Evolutionary conservation across 1,140 invertebrate genomes (phyloP).

Genomic region (Delia radicum): DNA sequence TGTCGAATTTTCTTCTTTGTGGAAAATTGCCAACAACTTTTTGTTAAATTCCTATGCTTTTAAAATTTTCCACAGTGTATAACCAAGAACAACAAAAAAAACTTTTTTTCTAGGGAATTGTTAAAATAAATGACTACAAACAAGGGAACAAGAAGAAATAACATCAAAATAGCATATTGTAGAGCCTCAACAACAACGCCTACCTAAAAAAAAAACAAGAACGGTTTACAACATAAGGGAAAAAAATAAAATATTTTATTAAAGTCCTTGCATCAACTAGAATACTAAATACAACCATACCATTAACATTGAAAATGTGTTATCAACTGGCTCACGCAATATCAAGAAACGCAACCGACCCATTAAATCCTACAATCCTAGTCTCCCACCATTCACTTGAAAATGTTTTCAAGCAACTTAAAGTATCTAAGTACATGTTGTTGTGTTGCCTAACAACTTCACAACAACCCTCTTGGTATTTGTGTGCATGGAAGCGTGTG

Average conservation of each 20-base stretch:
- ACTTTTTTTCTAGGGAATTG: not conserved
- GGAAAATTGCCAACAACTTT: too few relatives aligned
- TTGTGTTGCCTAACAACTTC: not conserved
- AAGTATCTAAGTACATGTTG: not conserved
- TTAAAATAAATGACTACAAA: not conserved
- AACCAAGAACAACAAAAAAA: too few relatives aligned
- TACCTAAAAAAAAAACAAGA: too few relatives aligned
- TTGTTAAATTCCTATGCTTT: too few relatives aligned
- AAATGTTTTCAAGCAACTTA: not conserved
- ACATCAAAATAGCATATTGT: not conserved
- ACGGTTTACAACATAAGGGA: too few relatives aligned
- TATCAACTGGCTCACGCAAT: constrained; percentile 5
- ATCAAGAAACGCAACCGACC: constrained; percentile 11
- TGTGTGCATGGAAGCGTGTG: not conserved
- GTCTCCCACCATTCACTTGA: not conserved
- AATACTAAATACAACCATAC: not conserved
- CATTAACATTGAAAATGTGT: not conserved
- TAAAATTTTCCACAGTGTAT: too few relatives aligned
- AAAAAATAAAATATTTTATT: not conserved
- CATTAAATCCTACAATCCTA: not conserved
- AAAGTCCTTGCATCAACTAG: not conserved
- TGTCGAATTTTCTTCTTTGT: too few relatives aligned
- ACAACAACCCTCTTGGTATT: not conserved
- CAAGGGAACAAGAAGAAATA: not conserved
- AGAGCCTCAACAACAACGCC: not conserved